Percentiles rank a stretch among this genome's conserved stretches.
Evolutionary conservation across 2,113 vertebrate species (phyloP).

Genomic region (Coracopsis vasa): DNA sequence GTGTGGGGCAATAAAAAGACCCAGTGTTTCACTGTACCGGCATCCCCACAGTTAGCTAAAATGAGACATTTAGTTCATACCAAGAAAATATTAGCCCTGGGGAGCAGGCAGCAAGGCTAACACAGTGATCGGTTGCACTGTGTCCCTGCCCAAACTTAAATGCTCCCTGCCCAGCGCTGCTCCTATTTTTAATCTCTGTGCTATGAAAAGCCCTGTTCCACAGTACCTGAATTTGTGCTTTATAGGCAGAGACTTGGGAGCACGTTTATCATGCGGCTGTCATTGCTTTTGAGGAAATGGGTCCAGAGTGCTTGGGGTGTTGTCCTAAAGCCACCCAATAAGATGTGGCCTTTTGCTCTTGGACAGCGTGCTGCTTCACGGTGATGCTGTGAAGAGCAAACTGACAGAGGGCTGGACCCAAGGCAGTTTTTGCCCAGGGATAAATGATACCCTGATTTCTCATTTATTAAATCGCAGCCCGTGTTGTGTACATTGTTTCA

Average conservation of each 20-base stretch:
- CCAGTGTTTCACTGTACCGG: background rate
- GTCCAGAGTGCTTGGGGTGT: background rate
- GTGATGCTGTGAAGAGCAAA: background rate
- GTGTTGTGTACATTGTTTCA: background rate
- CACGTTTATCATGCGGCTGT: background rate
- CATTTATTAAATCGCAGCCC: background rate
- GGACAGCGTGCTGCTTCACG: background rate
- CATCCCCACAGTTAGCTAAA: background rate
- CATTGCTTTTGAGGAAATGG: background rate
- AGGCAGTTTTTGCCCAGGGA: accelerated
- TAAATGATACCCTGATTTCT: background rate
- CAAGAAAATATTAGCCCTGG: background rate
- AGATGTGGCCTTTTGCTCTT: background rate
- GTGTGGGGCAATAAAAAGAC: background rate
- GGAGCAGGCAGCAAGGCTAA: background rate
- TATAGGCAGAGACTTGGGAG: background rate
- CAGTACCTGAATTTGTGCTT: background rate
- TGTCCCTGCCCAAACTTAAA: background rate
- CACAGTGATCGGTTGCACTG: accelerated
- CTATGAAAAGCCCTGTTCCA: background rate
- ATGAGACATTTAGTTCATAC: background rate
- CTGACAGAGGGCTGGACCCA: accelerated
- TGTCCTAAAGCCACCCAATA: background rate
- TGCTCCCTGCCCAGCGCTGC: background rate
- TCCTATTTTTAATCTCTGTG: background rate